Conservation (phyloP, 2,797 vertebrate genomes). For the Champsocephalus gunnari region DNA sequence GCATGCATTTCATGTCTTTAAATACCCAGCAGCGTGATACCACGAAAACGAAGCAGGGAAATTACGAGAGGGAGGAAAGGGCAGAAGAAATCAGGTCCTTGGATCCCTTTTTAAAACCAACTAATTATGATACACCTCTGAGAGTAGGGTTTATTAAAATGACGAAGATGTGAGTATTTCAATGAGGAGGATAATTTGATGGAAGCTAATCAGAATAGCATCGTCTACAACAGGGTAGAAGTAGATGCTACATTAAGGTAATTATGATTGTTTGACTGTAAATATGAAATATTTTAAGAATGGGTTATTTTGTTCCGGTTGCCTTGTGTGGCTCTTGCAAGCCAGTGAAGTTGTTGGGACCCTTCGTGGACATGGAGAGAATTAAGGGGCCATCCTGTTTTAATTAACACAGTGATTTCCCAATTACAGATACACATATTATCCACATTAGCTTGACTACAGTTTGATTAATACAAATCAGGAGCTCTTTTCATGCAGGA, state of each 20-base stretch:
- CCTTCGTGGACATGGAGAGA: background rate
- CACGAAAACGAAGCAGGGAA: constrained; percentile 5
- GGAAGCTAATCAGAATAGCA: background rate
- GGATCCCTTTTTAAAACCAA: constrained; percentile 25
- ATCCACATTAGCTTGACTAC: background rate
- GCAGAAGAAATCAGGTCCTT: constrained; percentile 50
- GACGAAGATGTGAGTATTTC: too few species aligned
- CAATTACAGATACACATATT: background rate
- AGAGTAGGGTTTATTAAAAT: too few species aligned
- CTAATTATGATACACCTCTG: background rate
- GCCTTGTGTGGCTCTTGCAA: background rate
- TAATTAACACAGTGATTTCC: background rate
- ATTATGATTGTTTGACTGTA: background rate
- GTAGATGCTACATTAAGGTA: too few species aligned
- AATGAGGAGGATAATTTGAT: too few species aligned
- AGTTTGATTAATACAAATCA: background rate
- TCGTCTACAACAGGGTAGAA: too few species aligned
- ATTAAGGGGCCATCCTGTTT: background rate
- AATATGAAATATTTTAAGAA: background rate
- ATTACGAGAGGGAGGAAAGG: constrained; percentile 8
- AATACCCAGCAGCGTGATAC: constrained; percentile 54
- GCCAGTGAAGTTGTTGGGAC: background rate
- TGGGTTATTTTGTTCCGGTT: background rate
- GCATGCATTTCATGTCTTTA: constrained; percentile 64
- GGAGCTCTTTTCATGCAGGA: too few species aligned